Evolutionary conservation across 2,888 invertebrate species (phyloP), one percentile per base, ranked within the genome.

Genomic region (Scotopteryx bipunctaria): DNA sequence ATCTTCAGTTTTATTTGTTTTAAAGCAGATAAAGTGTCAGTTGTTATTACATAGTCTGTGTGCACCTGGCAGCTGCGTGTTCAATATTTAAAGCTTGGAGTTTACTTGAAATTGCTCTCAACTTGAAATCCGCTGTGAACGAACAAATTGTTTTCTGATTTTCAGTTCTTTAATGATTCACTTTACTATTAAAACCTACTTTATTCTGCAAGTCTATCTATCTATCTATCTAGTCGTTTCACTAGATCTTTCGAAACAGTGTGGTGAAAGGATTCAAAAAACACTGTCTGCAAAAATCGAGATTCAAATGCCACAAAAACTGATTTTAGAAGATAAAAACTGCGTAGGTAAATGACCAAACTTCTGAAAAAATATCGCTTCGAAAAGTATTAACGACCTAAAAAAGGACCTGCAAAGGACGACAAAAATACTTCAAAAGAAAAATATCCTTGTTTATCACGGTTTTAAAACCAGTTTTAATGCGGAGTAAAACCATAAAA

Each of bases 401-500:
- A 21, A 35, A 29, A 27, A 9, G 17, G 6, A 1, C 27, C 31
- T 14, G 13, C 17, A 27, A 35, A 44, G 40, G 33, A 44, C 8
- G 16, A 43, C 16, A 40, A 21, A 42, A 36, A 35, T 36, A 29
- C 16, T 40, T 31, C 31, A 29, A 29, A 17, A 8, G 27, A 25
- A 27, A 50, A 40, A 44, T 31, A 32, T 32, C 42, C 11, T 23
- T 42, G 41, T 38, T 43, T 13, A 41, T 46, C 42, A 21, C 32
- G 23, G 41, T 43, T 43, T 43, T 41, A 45, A 53, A 47, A 43
- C 23, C 16, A 9, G 35, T 13, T 27, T 41, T 31, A 43, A 42
- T 42, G 25, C 37, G 31, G 43, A 43, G 43, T 43, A 29, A 43
- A 38, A 27, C 29, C 43, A 40, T 53, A 48, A 48, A 41, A 43